These are phyloP conservation scores for Doryteuthis pealeii DNA, from an alignment of 1,140 invertebrate species.

Conservation along the genomic window DNA sequence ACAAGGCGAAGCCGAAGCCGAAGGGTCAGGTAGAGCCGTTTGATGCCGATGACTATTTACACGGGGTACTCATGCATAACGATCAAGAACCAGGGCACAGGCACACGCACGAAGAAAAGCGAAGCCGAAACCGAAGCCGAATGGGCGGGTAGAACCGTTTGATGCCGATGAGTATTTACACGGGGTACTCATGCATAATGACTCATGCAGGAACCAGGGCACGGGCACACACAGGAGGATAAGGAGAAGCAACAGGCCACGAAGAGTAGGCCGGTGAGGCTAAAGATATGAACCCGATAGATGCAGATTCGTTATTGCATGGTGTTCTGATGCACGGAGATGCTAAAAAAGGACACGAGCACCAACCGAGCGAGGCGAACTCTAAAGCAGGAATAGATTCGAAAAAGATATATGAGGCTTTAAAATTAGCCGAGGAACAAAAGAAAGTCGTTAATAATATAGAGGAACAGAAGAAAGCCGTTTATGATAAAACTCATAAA, in stretches of 20 bases:
- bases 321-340: slow-evolving; percentile 36
- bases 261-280: background rate
- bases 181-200: slow-evolving; percentile 3
- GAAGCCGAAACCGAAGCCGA: background rate
- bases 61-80: background rate
- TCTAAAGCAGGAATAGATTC: background rate
- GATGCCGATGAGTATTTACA: background rate
- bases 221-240: slow-evolving; percentile 16
- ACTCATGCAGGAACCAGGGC: slow-evolving; percentile 17
- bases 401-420: background rate
- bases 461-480: background rate
- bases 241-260: background rate
- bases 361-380: background rate
- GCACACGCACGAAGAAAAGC: slow-evolving; percentile 12
- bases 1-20: background rate
- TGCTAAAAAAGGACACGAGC: background rate
- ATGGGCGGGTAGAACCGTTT: background rate
- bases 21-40: background rate
- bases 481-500: background rate
- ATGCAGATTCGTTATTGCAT: slow-evolving; percentile 25
- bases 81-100: slow-evolving; percentile 18
- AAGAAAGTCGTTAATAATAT: background rate
- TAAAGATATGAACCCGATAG: slow-evolving; percentile 15
- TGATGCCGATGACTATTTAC: background rate
- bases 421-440: background rate